Conservation (phyloP, 2,113 vertebrate species). For the Corythornis vintsioides region DNA sequence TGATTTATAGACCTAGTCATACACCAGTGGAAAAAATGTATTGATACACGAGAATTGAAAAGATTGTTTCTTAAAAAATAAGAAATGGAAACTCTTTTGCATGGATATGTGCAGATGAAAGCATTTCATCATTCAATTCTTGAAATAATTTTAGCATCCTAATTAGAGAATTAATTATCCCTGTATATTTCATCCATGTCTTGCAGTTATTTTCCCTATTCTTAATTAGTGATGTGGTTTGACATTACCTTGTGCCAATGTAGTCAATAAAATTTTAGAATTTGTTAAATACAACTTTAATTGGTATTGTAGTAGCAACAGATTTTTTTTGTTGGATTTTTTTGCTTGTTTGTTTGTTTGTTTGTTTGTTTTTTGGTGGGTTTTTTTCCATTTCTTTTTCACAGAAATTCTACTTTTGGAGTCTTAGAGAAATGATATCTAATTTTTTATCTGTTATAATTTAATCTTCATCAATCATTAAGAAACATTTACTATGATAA, state of each 20-base stretch:
- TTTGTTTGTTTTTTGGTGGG: no score
- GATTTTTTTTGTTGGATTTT: background rate
- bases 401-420: background rate
- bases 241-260: background rate
- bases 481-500: background rate
- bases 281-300: background rate
- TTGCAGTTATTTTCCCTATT: background rate
- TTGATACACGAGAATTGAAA: background rate
- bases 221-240: constrained; percentile 4
- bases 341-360: background rate
- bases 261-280: constrained; percentile 14
- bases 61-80: background rate
- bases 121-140: background rate
- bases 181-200: background rate
- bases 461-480: background rate
- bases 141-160: constrained; percentile 20
- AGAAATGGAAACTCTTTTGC: background rate
- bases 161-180: constrained; percentile 38
- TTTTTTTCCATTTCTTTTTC: background rate
- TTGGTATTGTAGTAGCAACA: background rate
- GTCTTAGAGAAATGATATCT: background rate
- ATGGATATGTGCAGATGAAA: background rate
- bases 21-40: background rate
- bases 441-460: background rate
- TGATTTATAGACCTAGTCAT: background rate